Base-by-base conservation (phyloP, 2,797 vertebrate species). In the Schizothorax lantsangensis region DNA sequence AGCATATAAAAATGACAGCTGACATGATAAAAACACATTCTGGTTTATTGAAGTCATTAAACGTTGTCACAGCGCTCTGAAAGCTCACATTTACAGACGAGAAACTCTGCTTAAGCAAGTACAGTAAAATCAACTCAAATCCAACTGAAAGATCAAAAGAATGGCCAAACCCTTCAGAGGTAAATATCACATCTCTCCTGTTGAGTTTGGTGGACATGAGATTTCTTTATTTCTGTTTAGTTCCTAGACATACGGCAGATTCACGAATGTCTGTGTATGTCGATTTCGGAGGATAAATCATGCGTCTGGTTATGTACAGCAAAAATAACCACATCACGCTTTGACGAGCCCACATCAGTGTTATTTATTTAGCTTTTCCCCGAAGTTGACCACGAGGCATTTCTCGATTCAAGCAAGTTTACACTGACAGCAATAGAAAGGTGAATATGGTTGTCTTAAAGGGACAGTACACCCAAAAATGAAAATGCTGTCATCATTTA, bases 51-150 rank as follows among this genome's bases (percentile, higher is more conserved):
- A 88, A 86, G 85, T 91, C 89, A 87, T 90, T 82, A 75, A 91
- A 89, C 52, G 84, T 93, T 93, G 87, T 98, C 98, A 99, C 98
- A 97, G 98, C 98, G 98, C 98, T 98, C 97, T 97, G 97, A 99
- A 98, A 99, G 97, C 97, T 98, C 98, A 99, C 98, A 96, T 99
- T 97, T 99, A 99, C 98, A 99, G 97, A 99, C 98, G 97, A 98
- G 96, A 98, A 98, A 99, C 97, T 97, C 96, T 97, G 98, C 97
- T 97, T 96, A 98, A 96, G 96, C 98, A 98, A 98, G 96, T 97
- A 98, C 97, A 96, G 92, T 93, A 92, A 95, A 94, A 94, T 88
- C 43, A 91, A 92, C 89, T 89, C 57, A 88, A 91, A 95, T 91
- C 94, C 94, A 94, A 94, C 94, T 93, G 93, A 89, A 92, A 93